Conservation (phyloP, 2,888 invertebrate genomes). For the Trachelus stipa region DNA sequence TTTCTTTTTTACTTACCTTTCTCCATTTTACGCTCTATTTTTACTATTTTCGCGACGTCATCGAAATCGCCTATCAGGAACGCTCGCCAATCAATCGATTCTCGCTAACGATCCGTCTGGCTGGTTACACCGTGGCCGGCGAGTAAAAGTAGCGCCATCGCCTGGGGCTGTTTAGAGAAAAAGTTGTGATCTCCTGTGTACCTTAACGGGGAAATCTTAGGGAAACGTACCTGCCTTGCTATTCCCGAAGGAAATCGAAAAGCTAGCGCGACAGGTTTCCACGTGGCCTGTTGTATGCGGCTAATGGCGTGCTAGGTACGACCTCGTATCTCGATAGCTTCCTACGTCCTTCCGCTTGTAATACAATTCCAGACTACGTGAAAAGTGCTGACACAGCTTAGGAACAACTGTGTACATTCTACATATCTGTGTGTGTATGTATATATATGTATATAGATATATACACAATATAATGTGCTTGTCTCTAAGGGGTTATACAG, state of each 20-base stretch:
- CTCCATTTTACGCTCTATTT: background rate
- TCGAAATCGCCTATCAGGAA: background rate
- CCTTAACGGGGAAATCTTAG: background rate
- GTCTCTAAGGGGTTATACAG: background rate
- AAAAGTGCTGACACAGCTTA: background rate
- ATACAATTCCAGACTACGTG: background rate
- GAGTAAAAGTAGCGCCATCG: background rate
- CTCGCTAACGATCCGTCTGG: background rate
- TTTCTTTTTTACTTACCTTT: background rate
- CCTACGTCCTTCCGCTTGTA: background rate
- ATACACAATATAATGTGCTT: too few relatives aligned
- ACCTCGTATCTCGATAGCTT: background rate
- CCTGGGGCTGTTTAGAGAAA: background rate
- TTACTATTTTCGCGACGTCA: background rate
- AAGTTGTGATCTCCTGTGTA: background rate
- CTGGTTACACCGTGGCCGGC: background rate
- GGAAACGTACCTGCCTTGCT: background rate
- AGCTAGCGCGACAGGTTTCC: background rate
- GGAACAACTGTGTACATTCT: background rate
- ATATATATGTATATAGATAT: too few relatives aligned
- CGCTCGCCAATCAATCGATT: background rate
- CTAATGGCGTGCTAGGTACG: background rate
- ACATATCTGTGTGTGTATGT: background rate
- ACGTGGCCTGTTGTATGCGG: background rate
- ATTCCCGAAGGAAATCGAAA: background rate